Evolutionary conservation across 2,113 vertebrate genomes (phyloP), one percentile per base, ranked within the genome.

Genomic region (Colossoma macropomum): DNA sequence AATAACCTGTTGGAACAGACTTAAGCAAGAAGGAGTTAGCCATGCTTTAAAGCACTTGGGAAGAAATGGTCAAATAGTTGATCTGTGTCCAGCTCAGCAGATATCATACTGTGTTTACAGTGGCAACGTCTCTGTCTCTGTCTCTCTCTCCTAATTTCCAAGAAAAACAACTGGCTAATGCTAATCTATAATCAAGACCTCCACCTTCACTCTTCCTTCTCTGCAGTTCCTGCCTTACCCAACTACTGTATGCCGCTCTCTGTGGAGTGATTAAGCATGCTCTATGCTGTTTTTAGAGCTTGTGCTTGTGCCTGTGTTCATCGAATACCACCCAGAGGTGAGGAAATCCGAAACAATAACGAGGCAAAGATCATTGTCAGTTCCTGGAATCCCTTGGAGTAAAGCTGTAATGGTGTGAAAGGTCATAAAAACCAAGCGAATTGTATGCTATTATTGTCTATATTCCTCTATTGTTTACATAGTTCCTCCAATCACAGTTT

Each of bases 171-270:
- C 88, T 86, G 88, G 78, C 86, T 88, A 48, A 82, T 81, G 81
- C 86, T 92, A 89, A 92, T 93, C 91, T 93, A 54, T 85, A 90
- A 92, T 93, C 90, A 90, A 83, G 75, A 87, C 88, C 89, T 92
- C 86, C 85, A 68, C 56, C 56, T 60, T 89, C 82, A 88, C 87
- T 75, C 80, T 62, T 66, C 82, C 92, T 90, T 90, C 90, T 88
- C 89, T 88, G 85, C 93, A 1, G 21, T 70, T 76, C 73, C 73
- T 45, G 72, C 52, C 21, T 15, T 65, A 17, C 50, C 2, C 50
- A 23, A 23, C 21, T 2, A 19, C 3, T 3, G 50, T 5, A 50
- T 71, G 19, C 63, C 28, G 13, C 12, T 66, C 7, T 30, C 19
- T 75, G 54, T 74, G 56, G 56, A 6, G 41, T 45, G 41, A 11